Evolutionary conservation across 2,888 invertebrate species (phyloP), one percentile per base, ranked within the genome.

Genomic region (Allygus modestus): DNA sequence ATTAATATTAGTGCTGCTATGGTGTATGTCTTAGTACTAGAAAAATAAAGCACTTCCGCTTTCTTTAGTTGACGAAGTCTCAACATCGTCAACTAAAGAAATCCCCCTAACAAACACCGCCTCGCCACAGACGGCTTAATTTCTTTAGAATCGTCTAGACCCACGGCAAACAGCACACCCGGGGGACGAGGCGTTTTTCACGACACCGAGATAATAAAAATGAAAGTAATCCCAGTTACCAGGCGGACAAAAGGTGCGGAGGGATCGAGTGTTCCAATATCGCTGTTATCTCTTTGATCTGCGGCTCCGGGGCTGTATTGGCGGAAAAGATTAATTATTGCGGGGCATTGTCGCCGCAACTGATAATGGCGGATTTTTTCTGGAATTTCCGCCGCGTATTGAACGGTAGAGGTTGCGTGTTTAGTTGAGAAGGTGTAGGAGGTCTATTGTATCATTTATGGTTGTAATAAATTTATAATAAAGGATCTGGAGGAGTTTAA

Each of bases 291-390:
- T 28, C 79, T 79, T 79, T 79, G 79, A 79, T 79, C 79, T 79
- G 31, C 43, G 23, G 31, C 33, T 17, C n/a, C 17, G 69, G 69
- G 28, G 51, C 0, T 28, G 75, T 83, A 83, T 83, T 83, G 46
- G 75, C 75, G 41, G 75, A 54, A 83, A 83, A 83, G 83, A 83
- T 83, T 83, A 83, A 83, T 83, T 83, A 83, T 83, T 33, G 31
- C 20, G 51, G 20, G 1, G 41, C 31, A 28, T 77, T 51, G 77
- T 46, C 26, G 77, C 28, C 41, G 5, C 17, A 73, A 20, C 41
- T 73, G 73, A 73, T 41, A 73, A 73, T 7, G 31, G 73, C n/a
- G 69, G 0, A 1, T 5, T 37, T 37, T 31, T 28, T 7, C 0
- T 5, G 46, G 46, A 31, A 9, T 69, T 69, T 33, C n/a, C 69